Evolutionary conservation across 2,113 vertebrate genomes (phyloP).

Genomic region (Numenius arquata): DNA sequence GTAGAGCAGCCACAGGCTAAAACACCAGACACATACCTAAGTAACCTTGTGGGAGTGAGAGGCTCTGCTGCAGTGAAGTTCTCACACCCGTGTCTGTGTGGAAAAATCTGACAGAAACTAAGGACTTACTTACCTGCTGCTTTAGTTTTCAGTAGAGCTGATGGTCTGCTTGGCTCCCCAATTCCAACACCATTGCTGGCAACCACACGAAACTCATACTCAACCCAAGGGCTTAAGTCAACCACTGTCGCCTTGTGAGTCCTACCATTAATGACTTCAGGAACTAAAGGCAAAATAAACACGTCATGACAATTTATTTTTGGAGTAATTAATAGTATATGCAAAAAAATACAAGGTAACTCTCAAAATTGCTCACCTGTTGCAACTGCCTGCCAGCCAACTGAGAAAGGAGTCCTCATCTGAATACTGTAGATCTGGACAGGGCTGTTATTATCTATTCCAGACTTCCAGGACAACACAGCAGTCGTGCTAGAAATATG

Average conservation of each 20-base stretch:
- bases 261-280: constrained; percentile 86
- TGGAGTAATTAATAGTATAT: fast-evolving
- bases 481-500: constrained; percentile 89
- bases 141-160: constrained; percentile 86
- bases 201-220: constrained; percentile 92
- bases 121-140: constrained; percentile 81
- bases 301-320: not conserved
- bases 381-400: constrained; percentile 92
- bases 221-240: constrained; percentile 91
- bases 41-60: not conserved
- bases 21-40: not conserved
- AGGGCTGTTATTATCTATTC: constrained; percentile 93
- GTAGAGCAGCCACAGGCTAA: not conserved
- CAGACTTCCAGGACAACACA: constrained; percentile 89
- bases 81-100: fast-evolving
- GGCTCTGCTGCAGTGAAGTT: not conserved
- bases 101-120: not conserved
- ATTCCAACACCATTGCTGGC: constrained; percentile 88
- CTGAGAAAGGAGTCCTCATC: constrained; percentile 92
- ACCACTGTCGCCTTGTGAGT: constrained; percentile 85
- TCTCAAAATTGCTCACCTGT: constrained; percentile 78
- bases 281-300: constrained; percentile 72
- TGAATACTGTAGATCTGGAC: constrained; percentile 90
- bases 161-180: constrained; percentile 90
- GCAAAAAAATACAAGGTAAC: not conserved